Evolutionary conservation across 2,888 invertebrate genomes (phyloP).

Genomic region (Latrodectus elegans): DNA sequence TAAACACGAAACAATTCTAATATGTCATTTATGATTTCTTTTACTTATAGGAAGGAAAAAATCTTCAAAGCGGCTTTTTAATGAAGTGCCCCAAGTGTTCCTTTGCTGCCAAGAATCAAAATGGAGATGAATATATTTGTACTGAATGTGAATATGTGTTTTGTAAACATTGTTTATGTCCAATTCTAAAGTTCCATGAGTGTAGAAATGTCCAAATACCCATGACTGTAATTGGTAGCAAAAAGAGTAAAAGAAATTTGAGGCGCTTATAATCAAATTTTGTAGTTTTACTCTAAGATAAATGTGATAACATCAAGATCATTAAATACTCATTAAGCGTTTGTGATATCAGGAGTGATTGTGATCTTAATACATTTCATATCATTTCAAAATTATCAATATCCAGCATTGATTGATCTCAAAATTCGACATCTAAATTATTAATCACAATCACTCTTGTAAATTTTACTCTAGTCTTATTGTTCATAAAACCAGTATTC

Average conservation of each 20-base stretch:
- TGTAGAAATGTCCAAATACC: neutral
- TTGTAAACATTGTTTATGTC: conserved; percentile 24
- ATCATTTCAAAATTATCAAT: neutral
- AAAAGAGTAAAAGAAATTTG: conserved; percentile 26
- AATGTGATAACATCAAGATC: neutral
- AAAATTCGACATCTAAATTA: neutral
- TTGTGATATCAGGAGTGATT: neutral
- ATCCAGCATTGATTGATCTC: neutral
- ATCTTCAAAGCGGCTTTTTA: conserved; percentile 1
- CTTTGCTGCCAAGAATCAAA: conserved; percentile 22
- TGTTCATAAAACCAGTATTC: too few species aligned
- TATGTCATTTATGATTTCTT: neutral
- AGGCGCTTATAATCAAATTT: conserved; percentile 23
- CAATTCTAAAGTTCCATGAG: neutral
- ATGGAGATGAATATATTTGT: conserved; percentile 7
- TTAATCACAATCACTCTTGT: neutral
- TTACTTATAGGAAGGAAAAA: conserved; percentile 21
- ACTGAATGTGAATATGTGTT: conserved; percentile 27
- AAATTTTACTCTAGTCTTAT: neutral
- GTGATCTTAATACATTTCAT: neutral
- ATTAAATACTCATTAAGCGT: neutral
- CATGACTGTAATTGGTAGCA: conserved; percentile 40
- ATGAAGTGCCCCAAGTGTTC: conserved; percentile 36
- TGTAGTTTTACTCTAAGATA: neutral
- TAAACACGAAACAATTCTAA: neutral